Conservation (phyloP, 1,140 invertebrate genomes). For the Whitmania pigra region DNA sequence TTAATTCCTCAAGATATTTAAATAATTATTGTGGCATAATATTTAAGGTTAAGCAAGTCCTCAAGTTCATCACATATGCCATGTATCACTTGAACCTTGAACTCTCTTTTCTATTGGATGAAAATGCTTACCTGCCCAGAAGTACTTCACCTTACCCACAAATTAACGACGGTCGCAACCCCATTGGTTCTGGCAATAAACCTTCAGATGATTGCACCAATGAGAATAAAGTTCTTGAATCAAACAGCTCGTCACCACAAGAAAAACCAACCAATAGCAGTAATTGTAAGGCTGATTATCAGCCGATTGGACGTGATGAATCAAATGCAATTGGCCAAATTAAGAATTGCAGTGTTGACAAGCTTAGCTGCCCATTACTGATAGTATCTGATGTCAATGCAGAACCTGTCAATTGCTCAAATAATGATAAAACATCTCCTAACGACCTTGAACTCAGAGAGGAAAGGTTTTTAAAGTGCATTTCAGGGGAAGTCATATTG, state of each 20-base stretch:
- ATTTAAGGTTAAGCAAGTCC: constrained; percentile 60
- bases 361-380: no score
- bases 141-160: neutral
- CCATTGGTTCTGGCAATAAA: neutral
- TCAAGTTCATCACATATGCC: constrained; percentile 66
- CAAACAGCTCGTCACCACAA: constrained; percentile 40
- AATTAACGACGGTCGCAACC: neutral
- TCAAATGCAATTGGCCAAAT: no score
- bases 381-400: constrained; percentile 16
- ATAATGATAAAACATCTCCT: constrained; percentile 6
- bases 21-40: constrained; percentile 19
- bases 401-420: constrained; percentile 10
- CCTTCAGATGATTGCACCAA: neutral
- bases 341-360: no score
- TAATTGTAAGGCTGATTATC: no score
- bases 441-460: neutral
- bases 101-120: constrained; percentile 74
- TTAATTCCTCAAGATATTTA: no score
- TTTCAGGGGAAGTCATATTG: constrained; percentile 58
- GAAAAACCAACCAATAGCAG: constrained; percentile 32
- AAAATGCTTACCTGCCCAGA: constrained; percentile 47
- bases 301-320: neutral
- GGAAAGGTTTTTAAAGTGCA: constrained; percentile 54
- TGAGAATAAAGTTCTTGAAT: constrained; percentile 27
- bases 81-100: constrained; percentile 84